phyloP scores from a whole-genome alignment of 2,888 invertebrate genomes.

The Catocala fraxini region DNA sequence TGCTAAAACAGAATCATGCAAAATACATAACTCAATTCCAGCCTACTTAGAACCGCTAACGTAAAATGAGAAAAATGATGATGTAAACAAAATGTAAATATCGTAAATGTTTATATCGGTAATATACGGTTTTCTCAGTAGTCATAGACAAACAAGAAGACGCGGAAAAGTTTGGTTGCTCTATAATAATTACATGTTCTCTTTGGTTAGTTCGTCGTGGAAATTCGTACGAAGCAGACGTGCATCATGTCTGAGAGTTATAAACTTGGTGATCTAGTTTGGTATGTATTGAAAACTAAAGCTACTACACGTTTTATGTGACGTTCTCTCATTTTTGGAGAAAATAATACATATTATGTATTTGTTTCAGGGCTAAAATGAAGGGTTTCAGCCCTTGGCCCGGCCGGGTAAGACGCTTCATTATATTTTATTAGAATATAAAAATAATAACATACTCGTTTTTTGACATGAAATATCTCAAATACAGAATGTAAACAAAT shows the following conservation, averaged over 20 bases:
- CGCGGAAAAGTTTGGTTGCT: slow-evolving; percentile 46
- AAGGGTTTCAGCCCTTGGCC: slow-evolving; percentile 99
- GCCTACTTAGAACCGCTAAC: too few species aligned
- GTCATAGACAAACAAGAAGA: slow-evolving; percentile 63
- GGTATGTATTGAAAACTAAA: slow-evolving; percentile 73
- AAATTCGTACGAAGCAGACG: slow-evolving; percentile 65
- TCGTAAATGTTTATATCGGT: slow-evolving; percentile 6
- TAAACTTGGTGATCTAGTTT: slow-evolving; percentile 87
- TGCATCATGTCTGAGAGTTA: slow-evolving; percentile 77
- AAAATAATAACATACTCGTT: slow-evolving; percentile 26
- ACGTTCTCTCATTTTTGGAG: slow-evolving; percentile 63
- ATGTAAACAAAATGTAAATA: too few species aligned
- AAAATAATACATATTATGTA: slow-evolving; percentile 47
- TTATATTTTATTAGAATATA: slow-evolving; percentile 55
- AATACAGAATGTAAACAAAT: slow-evolving; percentile 34
- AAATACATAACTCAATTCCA: too few species aligned
- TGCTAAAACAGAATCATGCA: too few species aligned
- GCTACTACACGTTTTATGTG: slow-evolving; percentile 56
- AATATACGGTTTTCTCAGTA: slow-evolving; percentile 33
- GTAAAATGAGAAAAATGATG: too few species aligned
- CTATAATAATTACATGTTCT: slow-evolving; percentile 57
- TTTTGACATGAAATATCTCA: slow-evolving; percentile 16
- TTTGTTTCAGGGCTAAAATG: slow-evolving; percentile 97
- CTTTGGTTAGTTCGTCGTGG: slow-evolving; percentile 81
- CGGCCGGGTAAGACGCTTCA: slow-evolving; percentile 94